A percentile compares a stretch with the other conserved stretches of the same genome.
Conservation (phyloP, 2,797 vertebrate genomes). For the Cryptoblepharus egeriae region DNA sequence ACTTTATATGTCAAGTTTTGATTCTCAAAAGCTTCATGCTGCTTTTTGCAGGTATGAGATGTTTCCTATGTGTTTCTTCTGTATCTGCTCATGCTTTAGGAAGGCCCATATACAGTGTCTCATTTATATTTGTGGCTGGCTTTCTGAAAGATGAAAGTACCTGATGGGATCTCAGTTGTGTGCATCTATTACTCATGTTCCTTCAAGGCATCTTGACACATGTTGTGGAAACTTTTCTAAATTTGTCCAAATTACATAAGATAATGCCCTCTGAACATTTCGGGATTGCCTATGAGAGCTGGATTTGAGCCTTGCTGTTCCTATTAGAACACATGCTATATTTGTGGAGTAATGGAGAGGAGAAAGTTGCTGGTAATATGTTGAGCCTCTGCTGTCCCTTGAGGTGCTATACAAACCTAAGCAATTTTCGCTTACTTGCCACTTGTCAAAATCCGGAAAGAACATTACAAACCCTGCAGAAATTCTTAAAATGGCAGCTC, state of each 20-base stretch:
- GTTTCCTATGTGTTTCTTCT: neutral
- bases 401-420: constrained; percentile 12
- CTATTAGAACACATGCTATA: constrained; percentile 4
- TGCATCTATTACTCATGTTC: neutral
- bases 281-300: neutral
- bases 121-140: neutral
- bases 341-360: accelerated
- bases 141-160: neutral
- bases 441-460: constrained; percentile 16
- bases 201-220: neutral
- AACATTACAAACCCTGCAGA: neutral
- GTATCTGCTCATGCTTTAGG: neutral
- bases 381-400: constrained; percentile 24
- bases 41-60: neutral
- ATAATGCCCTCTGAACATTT: neutral
- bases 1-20: neutral
- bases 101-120: neutral
- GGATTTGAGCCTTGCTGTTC: neutral
- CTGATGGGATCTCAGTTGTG: neutral
- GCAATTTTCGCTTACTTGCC: constrained; percentile 20
- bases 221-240: neutral
- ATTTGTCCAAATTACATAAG: neutral
- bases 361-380: neutral
- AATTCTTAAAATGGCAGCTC: constrained; percentile 37
- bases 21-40: neutral